Evolutionary conservation across 2,797 vertebrate genomes (phyloP).

Genomic region (Scleropages formosus): DNA sequence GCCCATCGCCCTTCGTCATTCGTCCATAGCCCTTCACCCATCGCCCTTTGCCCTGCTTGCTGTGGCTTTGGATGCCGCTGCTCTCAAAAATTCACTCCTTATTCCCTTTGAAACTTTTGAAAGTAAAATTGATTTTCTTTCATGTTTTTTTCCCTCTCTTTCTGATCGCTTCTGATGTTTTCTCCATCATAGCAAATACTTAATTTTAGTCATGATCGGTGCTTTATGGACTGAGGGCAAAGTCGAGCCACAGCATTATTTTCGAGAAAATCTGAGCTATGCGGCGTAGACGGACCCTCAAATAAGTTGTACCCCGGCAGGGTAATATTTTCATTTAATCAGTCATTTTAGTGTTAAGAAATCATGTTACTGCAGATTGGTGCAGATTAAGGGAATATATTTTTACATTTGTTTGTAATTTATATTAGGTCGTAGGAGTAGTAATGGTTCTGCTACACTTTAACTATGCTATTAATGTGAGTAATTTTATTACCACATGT

Average conservation of each 20-base stretch:
- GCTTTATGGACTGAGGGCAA: neutral
- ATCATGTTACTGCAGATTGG: conserved; percentile 8
- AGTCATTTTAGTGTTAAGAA: conserved; percentile 19
- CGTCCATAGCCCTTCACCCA: no score
- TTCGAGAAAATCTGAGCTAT: neutral
- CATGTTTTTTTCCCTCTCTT: neutral
- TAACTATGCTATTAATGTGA: neutral
- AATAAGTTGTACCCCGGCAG: neutral
- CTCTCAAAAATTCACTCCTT: neutral
- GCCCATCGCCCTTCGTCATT: no score
- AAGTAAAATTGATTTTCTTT: conserved; percentile 17
- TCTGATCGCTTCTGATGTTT: neutral
- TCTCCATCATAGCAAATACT: conserved; percentile 1
- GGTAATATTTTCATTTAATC: neutral
- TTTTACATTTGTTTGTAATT: neutral
- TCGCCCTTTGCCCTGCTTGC: neutral
- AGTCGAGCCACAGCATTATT: neutral
- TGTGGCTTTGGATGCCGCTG: neutral
- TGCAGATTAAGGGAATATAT: neutral
- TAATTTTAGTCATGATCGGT: neutral
- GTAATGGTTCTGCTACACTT: neutral
- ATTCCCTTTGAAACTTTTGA: conserved; percentile 3
- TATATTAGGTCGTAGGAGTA: neutral
- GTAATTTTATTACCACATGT: neutral
- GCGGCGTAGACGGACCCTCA: neutral